These are phyloP conservation scores for Notarius lentiginosus DNA, from an alignment of 2,113 vertebrate species.

Conservation along the genomic window DNA sequence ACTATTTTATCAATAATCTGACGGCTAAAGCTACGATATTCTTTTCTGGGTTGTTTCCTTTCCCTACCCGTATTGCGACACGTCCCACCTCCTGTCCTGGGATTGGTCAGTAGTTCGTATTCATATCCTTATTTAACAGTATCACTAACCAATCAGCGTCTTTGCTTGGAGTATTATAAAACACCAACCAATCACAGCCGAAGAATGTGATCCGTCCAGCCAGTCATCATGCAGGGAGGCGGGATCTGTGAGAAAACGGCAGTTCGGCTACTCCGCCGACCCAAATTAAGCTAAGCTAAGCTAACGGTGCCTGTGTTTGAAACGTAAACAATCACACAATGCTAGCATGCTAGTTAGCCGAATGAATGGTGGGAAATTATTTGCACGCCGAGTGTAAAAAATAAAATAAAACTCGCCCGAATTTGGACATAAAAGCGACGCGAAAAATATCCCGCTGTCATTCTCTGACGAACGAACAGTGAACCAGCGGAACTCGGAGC, in stretches of 20 bases:
- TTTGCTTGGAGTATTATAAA: too few species aligned
- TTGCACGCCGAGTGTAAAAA: neutral
- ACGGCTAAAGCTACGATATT: neutral
- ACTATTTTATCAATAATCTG: neutral
- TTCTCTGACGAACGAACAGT: neutral
- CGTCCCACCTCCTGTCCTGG: neutral
- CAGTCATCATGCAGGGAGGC: neutral
- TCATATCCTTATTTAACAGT: neutral
- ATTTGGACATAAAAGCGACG: neutral
- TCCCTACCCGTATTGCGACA: neutral
- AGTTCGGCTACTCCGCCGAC: neutral
- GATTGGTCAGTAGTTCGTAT: neutral
- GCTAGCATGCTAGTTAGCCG: neutral
- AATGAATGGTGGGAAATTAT: neutral
- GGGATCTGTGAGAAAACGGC: neutral
- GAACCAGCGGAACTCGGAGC: neutral
- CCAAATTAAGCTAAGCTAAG: neutral
- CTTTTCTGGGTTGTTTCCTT: neutral
- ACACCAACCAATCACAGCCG: too few species aligned
- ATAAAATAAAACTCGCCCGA: neutral
- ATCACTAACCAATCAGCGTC: constrained; percentile 1
- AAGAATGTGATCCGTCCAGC: neutral
- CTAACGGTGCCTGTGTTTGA: neutral
- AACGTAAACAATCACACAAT: constrained; percentile 7
- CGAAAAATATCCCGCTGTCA: neutral